Evolutionary conservation across 30 jellyfish, hydroid and myxozoan species (phyloP).

Genomic region (Hydra vulgaris): DNA sequence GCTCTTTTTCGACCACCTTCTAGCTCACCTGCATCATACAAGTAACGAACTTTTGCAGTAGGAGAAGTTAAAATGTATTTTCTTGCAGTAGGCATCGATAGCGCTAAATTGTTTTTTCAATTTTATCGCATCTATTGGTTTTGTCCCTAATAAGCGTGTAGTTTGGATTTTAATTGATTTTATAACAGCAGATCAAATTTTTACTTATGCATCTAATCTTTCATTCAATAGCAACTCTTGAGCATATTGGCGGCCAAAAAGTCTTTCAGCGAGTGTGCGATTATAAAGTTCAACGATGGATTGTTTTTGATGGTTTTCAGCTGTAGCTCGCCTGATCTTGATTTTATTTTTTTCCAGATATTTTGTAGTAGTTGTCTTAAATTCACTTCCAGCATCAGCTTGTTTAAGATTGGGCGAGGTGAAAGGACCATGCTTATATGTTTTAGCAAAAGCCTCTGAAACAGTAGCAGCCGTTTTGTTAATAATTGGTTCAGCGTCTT

Average conservation of each 20-base stretch:
- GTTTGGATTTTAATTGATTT: no score
- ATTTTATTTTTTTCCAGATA: background rate
- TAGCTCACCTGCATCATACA: background rate
- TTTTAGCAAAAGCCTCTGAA: no score
- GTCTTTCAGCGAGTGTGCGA: background rate
- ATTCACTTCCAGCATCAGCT: background rate
- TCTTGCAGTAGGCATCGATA: background rate
- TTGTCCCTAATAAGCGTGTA: no score
- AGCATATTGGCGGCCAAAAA: background rate
- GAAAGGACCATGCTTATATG: background rate
- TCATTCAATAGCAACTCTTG: background rate
- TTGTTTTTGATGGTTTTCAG: background rate
- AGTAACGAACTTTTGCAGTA: background rate
- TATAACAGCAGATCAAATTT: background rate
- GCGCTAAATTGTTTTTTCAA: no score
- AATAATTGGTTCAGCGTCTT: background rate
- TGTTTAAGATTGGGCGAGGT: background rate
- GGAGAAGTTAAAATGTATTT: background rate
- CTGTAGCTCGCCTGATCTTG: background rate
- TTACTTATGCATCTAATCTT: background rate
- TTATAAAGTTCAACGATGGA: background rate
- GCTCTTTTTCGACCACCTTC: background rate
- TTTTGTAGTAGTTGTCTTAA: background rate
- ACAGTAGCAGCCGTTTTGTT: background rate
- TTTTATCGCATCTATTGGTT: background rate